Percentiles rank a stretch among this genome's conserved stretches.
Conservation (phyloP, 2,797 vertebrate species). For the Graptemys geographica region DNA sequence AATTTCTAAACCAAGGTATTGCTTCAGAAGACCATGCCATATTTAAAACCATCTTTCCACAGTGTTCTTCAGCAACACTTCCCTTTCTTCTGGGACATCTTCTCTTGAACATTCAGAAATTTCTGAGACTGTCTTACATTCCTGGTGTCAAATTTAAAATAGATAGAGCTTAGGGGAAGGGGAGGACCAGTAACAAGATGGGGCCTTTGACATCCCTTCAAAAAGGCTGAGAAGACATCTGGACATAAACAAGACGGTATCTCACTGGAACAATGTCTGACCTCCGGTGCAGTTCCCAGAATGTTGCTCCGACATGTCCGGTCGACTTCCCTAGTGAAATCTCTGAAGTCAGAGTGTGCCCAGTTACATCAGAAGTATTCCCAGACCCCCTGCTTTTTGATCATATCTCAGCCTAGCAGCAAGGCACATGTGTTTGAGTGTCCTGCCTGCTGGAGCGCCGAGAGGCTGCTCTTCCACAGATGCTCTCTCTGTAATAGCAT, state of each 20-base stretch:
- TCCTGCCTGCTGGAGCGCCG: background rate
- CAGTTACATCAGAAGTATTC: accelerated
- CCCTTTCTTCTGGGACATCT: background rate
- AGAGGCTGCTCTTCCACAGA: background rate
- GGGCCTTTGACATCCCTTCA: background rate
- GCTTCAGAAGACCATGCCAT: background rate
- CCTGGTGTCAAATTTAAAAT: background rate
- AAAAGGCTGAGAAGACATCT: background rate
- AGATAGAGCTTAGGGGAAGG: background rate
- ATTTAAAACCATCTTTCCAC: background rate
- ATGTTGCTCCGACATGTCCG: background rate
- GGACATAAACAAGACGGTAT: background rate
- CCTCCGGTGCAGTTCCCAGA: background rate
- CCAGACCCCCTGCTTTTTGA: background rate
- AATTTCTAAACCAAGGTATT: background rate
- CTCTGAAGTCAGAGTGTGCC: background rate
- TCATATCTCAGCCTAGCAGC: background rate
- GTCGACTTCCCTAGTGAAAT: background rate
- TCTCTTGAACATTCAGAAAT: background rate
- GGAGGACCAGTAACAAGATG: background rate
- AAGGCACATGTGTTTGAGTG: background rate
- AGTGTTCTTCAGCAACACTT: background rate
- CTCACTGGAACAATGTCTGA: background rate
- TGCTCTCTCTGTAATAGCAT: background rate
- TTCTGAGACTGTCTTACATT: background rate